Percentiles rank a stretch among this genome's conserved stretches.
Conservation (phyloP, 2,797 vertebrate species). For the Poecile montanus region DNA sequence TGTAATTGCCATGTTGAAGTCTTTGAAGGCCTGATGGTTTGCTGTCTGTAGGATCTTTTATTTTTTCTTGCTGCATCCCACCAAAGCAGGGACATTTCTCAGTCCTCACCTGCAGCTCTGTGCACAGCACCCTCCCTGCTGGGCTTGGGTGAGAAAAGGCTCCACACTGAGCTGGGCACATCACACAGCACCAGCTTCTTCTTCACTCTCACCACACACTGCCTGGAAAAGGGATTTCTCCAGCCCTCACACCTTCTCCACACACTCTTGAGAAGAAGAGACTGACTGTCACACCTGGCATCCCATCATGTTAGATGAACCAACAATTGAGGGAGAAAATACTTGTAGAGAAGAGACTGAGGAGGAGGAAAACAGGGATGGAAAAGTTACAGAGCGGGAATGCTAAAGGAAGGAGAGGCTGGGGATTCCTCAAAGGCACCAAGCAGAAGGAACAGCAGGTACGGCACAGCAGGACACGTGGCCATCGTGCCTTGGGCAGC, state of each 20-base stretch:
- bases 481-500: background rate
- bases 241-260: background rate
- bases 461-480: background rate
- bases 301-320: background rate
- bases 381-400: background rate
- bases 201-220: background rate
- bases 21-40: background rate
- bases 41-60: background rate
- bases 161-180: too few species aligned
- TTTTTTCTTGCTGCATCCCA: background rate
- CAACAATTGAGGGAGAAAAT: background rate
- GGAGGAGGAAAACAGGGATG: background rate
- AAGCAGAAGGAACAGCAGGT: background rate
- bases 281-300: background rate
- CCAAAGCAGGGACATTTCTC: background rate
- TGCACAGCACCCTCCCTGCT: background rate
- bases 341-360: background rate
- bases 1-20: background rate
- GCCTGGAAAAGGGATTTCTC: background rate
- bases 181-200: background rate
- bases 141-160: too few species aligned
- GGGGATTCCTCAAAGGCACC: background rate
- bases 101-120: background rate
- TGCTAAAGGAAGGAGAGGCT: background rate
- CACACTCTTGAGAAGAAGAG: background rate